These are phyloP conservation scores for Stercorarius parasiticus DNA, from an alignment of 2,113 vertebrate species.

Conservation along the genomic window DNA sequence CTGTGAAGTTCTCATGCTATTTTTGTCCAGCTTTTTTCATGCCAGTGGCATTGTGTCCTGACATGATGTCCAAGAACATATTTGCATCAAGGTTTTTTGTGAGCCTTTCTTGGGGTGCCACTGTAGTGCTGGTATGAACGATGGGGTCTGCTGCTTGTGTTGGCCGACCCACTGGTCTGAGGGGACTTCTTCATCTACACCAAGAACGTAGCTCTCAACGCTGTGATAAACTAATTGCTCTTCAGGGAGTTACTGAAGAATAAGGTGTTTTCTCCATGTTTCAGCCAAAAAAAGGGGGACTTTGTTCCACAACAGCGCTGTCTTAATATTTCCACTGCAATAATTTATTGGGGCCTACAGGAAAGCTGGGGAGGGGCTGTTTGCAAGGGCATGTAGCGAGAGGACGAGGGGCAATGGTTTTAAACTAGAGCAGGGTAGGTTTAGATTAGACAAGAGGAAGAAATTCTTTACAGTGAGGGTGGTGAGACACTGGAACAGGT, in stretches of 20 bases:
- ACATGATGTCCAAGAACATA: background rate
- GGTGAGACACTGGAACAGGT: no score
- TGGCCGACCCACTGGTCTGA: background rate
- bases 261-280: background rate
- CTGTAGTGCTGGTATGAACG: background rate
- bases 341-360: background rate
- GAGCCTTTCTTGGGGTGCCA: background rate
- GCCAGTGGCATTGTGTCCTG: background rate
- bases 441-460: no score
- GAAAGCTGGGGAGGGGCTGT: no score
- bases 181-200: rapidly evolving
- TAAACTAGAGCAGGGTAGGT: no score
- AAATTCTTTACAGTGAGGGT: no score
- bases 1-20: background rate
- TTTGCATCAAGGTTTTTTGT: background rate
- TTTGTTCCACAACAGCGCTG: background rate
- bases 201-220: background rate
- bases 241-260: background rate
- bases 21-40: background rate
- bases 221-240: background rate
- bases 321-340: background rate
- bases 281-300: background rate
- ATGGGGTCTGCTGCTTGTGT: background rate
- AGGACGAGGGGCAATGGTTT: no score
- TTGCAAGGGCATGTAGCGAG: no score